Conservation (phyloP, 92 coral and sea anemone species). For the Actinostola sp. region DNA sequence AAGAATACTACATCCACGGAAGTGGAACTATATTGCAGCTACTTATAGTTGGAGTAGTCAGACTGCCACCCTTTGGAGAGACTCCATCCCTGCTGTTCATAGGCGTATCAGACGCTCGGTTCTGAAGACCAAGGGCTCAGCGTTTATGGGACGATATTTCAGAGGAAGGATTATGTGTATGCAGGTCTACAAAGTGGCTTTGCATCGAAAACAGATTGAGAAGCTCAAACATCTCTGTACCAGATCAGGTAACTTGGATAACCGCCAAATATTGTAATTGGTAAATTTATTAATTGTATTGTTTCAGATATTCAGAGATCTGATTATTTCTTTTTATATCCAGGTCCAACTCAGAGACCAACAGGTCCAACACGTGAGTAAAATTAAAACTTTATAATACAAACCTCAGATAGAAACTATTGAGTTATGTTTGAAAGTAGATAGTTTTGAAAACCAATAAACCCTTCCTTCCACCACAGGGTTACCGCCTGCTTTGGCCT, state of each 20-base stretch:
- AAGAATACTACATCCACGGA: slow-evolving; percentile 31
- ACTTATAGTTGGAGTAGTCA: slow-evolving; percentile 53
- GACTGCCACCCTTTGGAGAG: slow-evolving; percentile 71
- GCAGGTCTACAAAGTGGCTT: slow-evolving; percentile 74
- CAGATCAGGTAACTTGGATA: slow-evolving; percentile 75
- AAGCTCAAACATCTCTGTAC: slow-evolving; percentile 73
- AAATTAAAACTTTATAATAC: neutral
- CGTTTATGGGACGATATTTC: slow-evolving; percentile 79
- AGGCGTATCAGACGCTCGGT: slow-evolving; percentile 55
- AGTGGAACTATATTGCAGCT: slow-evolving; percentile 71
- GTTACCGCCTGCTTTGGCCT: slow-evolving; percentile 78
- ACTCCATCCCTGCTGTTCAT: slow-evolving; percentile 58
- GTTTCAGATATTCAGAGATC: too few relatives aligned
- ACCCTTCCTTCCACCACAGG: slow-evolving; percentile 29
- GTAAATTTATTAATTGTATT: neutral
- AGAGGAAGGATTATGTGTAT: slow-evolving; percentile 73
- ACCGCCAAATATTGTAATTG: too few relatives aligned
- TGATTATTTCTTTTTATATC: neutral
- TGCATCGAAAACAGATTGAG: slow-evolving; percentile 64
- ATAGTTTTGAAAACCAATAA: neutral
- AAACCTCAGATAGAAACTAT: neutral
- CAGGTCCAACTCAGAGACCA: slow-evolving; percentile 45
- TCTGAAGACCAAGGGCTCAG: slow-evolving; percentile 52
- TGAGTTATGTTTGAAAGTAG: neutral
- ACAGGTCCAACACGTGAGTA: slow-evolving; percentile 49